phyloP scores from a whole-genome alignment of 1,140 invertebrate species.

The Papilio polyxenes region DNA sequence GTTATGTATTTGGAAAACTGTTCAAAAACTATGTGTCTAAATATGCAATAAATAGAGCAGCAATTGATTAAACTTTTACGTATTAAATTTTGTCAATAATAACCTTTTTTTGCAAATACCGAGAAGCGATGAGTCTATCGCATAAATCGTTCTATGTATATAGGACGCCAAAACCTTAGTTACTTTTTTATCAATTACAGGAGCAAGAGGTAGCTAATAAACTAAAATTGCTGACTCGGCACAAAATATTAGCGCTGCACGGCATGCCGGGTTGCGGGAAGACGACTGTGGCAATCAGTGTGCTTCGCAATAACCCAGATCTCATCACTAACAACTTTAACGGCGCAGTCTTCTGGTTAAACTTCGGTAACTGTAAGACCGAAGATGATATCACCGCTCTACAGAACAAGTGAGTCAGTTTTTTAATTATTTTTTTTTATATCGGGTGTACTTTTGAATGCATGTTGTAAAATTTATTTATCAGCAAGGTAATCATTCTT shows the following conservation, averaged over 20 bases:
- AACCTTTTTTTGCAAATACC: no score
- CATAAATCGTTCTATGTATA: no score
- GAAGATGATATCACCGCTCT: conserved; percentile 73
- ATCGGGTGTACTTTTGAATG: neutral
- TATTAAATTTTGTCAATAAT: no score
- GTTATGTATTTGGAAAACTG: neutral
- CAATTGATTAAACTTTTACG: no score
- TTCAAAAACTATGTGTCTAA: no score
- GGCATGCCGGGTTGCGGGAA: conserved; percentile 88
- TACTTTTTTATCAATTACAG: conserved; percentile 53
- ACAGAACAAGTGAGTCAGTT: conserved; percentile 68
- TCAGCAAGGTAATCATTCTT: neutral
- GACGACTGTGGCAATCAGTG: conserved; percentile 83
- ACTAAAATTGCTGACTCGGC: conserved; percentile 69
- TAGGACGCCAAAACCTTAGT: no score
- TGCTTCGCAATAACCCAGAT: conserved; percentile 78
- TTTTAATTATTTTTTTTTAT: conserved; percentile 16
- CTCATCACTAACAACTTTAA: conserved; percentile 75
- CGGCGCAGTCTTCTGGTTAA: conserved; percentile 77
- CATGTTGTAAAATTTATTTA: conserved; percentile 6
- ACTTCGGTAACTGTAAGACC: conserved; percentile 75
- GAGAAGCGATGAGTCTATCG: no score
- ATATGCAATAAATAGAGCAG: no score
- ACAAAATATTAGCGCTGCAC: conserved; percentile 82
- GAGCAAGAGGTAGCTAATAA: conserved; percentile 67